Evolutionary conservation across 1,140 invertebrate species (phyloP).

Genomic region (Helicoverpa armigera): DNA sequence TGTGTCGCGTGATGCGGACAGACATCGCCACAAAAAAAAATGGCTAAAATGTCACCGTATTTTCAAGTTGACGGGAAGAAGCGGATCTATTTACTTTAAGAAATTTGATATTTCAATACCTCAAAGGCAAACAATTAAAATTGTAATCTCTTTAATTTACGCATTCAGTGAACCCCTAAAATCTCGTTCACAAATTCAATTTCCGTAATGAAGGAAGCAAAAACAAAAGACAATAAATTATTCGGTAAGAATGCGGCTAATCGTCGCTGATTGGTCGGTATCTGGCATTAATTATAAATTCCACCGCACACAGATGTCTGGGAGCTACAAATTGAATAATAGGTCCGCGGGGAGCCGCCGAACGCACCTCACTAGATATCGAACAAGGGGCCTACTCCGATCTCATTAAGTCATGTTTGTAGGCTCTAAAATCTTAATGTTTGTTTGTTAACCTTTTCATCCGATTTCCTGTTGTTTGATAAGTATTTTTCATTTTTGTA

Average conservation of each 20-base stretch:
- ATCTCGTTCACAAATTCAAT: neutral
- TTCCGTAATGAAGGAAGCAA: neutral
- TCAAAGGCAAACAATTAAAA: too few species aligned
- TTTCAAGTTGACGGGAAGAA: too few species aligned
- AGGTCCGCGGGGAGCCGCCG: neutral
- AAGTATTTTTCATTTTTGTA: too few species aligned
- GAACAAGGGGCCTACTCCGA: neutral
- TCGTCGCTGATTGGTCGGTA: constrained; percentile 14
- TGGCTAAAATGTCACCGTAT: too few species aligned
- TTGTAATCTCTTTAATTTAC: neutral
- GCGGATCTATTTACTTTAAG: too few species aligned
- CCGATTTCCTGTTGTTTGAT: too few species aligned
- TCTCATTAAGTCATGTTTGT: too few species aligned
- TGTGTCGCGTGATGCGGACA: too few species aligned
- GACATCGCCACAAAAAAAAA: too few species aligned
- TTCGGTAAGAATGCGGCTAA: constrained; percentile 28
- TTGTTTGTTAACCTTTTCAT: too few species aligned
- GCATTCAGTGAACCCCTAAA: neutral
- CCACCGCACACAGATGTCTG: constrained; percentile 3
- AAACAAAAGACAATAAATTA: constrained; percentile 31
- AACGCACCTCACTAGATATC: neutral
- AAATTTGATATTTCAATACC: too few species aligned
- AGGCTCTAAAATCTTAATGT: too few species aligned
- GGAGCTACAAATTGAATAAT: constrained; percentile 44
- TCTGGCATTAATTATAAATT: constrained; percentile 45